Evolutionary conservation across 1,140 invertebrate genomes (phyloP).

Genomic region (Philopotamus ludificatus): DNA sequence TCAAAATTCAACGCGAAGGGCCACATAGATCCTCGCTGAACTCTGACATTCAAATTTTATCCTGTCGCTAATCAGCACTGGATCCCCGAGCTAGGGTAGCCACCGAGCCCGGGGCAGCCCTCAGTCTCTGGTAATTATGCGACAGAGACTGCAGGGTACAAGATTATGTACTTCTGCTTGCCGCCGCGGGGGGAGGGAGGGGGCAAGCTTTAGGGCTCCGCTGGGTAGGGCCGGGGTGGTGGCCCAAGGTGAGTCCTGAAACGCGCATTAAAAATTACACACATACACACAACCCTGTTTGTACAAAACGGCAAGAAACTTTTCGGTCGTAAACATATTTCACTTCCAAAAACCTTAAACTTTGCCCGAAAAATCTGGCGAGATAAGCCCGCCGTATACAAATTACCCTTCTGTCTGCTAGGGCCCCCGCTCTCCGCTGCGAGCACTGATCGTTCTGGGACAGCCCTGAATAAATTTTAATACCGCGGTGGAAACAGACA

Average conservation of each 20-base stretch:
- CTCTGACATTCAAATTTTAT: no score
- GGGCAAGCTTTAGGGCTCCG: constrained; percentile 2
- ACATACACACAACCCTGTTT: constrained; percentile 8
- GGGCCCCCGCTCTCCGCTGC: background rate
- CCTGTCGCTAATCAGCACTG: no score
- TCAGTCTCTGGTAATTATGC: constrained; percentile 31
- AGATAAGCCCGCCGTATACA: background rate
- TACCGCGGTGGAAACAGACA: no score
- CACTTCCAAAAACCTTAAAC: background rate
- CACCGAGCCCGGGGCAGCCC: constrained; percentile 3
- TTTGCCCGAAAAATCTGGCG: background rate
- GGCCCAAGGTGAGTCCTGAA: background rate
- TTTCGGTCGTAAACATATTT: constrained; percentile 10
- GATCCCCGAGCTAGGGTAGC: background rate
- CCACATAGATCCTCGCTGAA: no score
- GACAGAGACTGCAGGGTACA: constrained; percentile 35
- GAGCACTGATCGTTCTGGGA: no score
- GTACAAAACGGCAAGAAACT: constrained; percentile 3
- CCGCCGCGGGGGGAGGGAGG: constrained; percentile 10
- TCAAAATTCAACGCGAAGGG: no score
- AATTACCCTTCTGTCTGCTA: background rate
- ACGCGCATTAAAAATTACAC: constrained; percentile 27
- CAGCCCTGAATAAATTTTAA: no score
- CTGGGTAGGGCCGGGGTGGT: constrained; percentile 1
- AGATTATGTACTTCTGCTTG: constrained; percentile 36